These are phyloP conservation scores for Cyprinodon brontotheroides DNA, from an alignment of 2,113 vertebrate species.

Conservation along the genomic window DNA sequence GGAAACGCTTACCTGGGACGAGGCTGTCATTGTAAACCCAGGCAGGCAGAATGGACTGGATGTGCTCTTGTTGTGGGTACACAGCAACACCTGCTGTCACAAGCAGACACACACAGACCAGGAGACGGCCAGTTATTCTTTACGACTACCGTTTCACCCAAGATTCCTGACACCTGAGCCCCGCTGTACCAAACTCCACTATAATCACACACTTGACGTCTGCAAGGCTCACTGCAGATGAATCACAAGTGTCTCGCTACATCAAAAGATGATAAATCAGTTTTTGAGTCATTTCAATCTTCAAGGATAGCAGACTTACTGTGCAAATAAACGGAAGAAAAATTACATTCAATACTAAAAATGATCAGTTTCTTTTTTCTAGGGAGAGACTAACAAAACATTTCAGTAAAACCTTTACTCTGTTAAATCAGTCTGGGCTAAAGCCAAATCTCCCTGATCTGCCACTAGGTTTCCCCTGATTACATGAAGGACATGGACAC, in stretches of 20 bases:
- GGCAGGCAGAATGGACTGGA: constrained; percentile 89
- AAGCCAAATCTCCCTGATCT: constrained; percentile 40
- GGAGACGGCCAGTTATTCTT: constrained; percentile 32
- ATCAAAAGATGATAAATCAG: constrained; percentile 53
- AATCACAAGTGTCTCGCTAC: constrained; percentile 42
- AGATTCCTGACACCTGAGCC: constrained; percentile 54
- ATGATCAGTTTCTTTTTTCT: constrained; percentile 11
- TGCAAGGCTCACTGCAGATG: constrained; percentile 39
- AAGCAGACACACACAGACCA: constrained; percentile 40
- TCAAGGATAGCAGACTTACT: constrained; percentile 22
- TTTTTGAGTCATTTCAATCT: constrained; percentile 35
- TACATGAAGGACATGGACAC: constrained; percentile 36
- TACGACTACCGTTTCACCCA: constrained; percentile 26
- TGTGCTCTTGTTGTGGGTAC: constrained; percentile 90
- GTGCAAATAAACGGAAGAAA: constrained; percentile 20
- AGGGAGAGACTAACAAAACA: constrained; percentile 10
- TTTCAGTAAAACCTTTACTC: constrained; percentile 28
- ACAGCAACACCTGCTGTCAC: constrained; percentile 86
- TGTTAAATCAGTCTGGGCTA: constrained; percentile 41
- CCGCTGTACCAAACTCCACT: constrained; percentile 40
- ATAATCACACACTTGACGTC: constrained; percentile 49
- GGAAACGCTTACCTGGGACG: constrained; percentile 87
- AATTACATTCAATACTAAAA: constrained; percentile 17
- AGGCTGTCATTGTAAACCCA: constrained; percentile 96
- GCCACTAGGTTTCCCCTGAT: constrained; percentile 35